Evolutionary conservation across 2,888 invertebrate genomes (phyloP), one percentile per base, ranked within the genome.

Genomic region (Hermaeophaga mercurialis): DNA sequence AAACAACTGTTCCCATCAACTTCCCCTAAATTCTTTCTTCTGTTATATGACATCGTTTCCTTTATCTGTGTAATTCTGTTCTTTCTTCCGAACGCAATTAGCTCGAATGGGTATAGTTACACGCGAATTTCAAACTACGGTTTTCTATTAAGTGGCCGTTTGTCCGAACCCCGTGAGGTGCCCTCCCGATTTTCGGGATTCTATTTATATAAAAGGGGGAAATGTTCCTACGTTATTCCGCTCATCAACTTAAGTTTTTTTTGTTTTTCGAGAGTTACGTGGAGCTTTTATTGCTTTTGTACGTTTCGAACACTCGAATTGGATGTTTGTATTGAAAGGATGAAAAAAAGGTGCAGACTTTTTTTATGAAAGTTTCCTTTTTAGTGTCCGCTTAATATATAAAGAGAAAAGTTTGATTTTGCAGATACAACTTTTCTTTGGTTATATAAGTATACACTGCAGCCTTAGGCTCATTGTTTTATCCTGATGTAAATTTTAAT

Each of bases 41-140:
- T 28, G 39, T 49, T 39, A 49, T 31, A 50, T 50, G 55, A 50
- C 59, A 48, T 61, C 57, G 52, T 58, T 61, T 50, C 44, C 49
- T 64, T 64, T 62, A 60, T 60, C 64, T 55, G 43, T 38, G 46
- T 45, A 64, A 61, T 62, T 62, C 63, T 34, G 58, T 69, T 70
- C 69, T 66, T 66, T 56, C 54, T 54, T 67, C 65, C 65, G 67
- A 69, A 68, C 61, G 68, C 70, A 71, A 73, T 73, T 73, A 73
- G 69, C 66, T 61, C 66, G 69, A 72, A 72, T 70, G 70, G 70
- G 66, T 64, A 69, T 67, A 69, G 68, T 73, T 71, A 71, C 72
- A 72, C 71, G 70, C 70, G 70, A 70, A 68, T 71, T 68, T 67
- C 65, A 68, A 71, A 71, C 70, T 68, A 70, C 69, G 66, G 62